These are phyloP conservation scores for Amitus sp. DNA, from an alignment of 2,888 invertebrate genomes.

Conservation along the genomic window DNA sequence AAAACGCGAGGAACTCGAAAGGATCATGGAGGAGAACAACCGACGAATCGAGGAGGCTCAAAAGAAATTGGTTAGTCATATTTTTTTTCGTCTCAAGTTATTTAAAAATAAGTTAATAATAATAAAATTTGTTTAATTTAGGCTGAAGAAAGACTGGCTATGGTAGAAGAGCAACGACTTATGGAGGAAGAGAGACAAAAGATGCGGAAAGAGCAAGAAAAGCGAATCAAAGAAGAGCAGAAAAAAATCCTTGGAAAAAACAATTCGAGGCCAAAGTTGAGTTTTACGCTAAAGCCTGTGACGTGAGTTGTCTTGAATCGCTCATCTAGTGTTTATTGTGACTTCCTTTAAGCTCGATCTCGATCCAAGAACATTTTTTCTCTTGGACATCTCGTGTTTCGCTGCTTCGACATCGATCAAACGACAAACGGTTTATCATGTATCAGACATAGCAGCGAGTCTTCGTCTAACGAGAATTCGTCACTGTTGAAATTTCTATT, in stretches of 20 bases:
- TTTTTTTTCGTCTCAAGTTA: too few relatives aligned
- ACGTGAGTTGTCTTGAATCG: slow-evolving; percentile 69
- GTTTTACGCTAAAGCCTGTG: slow-evolving; percentile 87
- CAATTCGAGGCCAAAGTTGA: slow-evolving; percentile 94
- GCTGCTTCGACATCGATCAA: background rate
- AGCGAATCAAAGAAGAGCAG: slow-evolving; percentile 92
- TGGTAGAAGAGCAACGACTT: slow-evolving; percentile 96
- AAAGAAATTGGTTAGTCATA: slow-evolving; percentile 86
- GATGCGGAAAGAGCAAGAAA: slow-evolving; percentile 93
- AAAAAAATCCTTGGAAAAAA: slow-evolving; percentile 97
- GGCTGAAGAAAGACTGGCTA: slow-evolving; percentile 96
- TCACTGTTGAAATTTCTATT: too few relatives aligned
- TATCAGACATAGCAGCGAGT: too few relatives aligned
- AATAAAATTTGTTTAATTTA: slow-evolving; percentile 63
- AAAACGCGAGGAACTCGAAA: slow-evolving; percentile 95
- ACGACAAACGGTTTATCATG: too few relatives aligned
- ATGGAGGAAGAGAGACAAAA: slow-evolving; percentile 95
- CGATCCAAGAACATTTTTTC: too few relatives aligned
- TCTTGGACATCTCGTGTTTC: too few relatives aligned
- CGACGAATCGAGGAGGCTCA: slow-evolving; percentile 97
- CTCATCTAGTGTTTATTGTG: slow-evolving; percentile 54
- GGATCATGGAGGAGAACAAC: slow-evolving; percentile 98
- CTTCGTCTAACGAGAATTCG: too few relatives aligned
- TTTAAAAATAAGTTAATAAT: too few relatives aligned
- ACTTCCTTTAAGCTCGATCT: background rate